Percentiles rank a stretch among this genome's conserved stretches.
phyloP scores from a whole-genome alignment of 1,140 invertebrate species.

The Drosophila teissieri region DNA sequence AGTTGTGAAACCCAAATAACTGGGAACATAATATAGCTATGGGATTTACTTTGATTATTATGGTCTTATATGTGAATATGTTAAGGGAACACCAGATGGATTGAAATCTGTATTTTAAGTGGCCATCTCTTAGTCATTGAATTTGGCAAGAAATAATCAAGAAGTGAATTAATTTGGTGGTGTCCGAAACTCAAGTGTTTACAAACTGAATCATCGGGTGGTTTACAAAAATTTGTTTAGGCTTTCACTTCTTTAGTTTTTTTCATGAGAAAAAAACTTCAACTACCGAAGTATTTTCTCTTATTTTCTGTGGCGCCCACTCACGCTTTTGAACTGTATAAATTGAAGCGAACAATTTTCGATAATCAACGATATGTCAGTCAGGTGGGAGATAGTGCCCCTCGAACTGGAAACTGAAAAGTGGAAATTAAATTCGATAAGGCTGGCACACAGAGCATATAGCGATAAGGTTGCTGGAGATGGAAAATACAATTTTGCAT shows the following conservation, averaged over 20 bases:
- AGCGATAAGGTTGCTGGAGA: constrained; percentile 26
- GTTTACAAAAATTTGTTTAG: constrained; percentile 26
- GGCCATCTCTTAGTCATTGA: constrained; percentile 8
- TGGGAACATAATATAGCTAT: no score
- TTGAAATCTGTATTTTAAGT: background rate
- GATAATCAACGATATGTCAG: constrained; percentile 11
- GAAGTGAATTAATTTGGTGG: background rate
- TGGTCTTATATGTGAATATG: background rate
- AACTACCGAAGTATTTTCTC: constrained; percentile 4
- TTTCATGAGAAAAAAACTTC: background rate
- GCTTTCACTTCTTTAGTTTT: constrained; percentile 9
- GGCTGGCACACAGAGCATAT: constrained; percentile 5
- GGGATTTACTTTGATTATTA: no score
- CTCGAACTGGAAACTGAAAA: constrained; percentile 1
- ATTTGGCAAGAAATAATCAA: background rate
- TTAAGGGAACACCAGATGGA: background rate
- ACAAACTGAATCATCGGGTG: constrained; percentile 28
- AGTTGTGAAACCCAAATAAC: background rate
- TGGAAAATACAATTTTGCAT: constrained; percentile 23
- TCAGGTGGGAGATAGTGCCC: constrained; percentile 30
- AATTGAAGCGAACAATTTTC: constrained; percentile 28
- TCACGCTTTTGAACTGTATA: constrained; percentile 9
- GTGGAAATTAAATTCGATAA: constrained; percentile 42
- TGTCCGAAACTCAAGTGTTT: constrained; percentile 10
- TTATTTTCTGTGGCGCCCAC: constrained; percentile 14